Base-by-base conservation (phyloP, 2,113 vertebrate genomes). In the Alaudala cheleensis region DNA sequence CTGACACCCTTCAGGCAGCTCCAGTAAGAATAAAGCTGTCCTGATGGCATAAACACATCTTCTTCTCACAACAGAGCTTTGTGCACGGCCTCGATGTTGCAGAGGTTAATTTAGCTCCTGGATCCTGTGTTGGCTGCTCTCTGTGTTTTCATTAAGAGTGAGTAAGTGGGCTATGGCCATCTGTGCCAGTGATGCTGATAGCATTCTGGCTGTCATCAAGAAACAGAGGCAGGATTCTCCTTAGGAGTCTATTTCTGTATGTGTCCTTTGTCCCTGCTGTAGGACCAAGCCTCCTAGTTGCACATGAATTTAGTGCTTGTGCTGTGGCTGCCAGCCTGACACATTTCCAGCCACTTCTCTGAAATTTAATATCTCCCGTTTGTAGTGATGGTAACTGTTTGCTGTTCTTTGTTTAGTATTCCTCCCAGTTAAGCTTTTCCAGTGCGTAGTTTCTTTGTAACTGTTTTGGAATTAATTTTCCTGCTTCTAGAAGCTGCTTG, bases 311-410 rank as follows among this genome's bases (percentile, higher is more conserved):
- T 72, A 60, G n/a, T 79, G 37, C 1, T 2, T 40, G 26, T 74
- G 80, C 57, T 51, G 13, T 0, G 8, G 44, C 81, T 93, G 84
- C 87, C 81, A 90, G 61, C 57, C 65, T 67, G 73, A 86, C 61
- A 44, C 47, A 47, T 90, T 90, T 88, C 58, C 88, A 86, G 74
- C 49, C 42, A 16, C 54, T 88, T 77, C 47, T 86, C 70, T 10
- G 64, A 77, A 62, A 93, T 88, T 25, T 74, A 67, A 2, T 62
- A 25, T 51, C 79, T 81, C 73, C 33, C 0, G 0, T 73, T 88
- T 64, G 86, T 70, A 92, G 88, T 70, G 88, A 90, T 86, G 86
- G 85, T 58, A 90, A 90, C 87, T 79, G 58, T 77, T 91, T 76
- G 58, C 85, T 88, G 49, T 66, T 90, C 79, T 93, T 94, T 80